A percentile compares a stretch with the other conserved stretches of the same genome.
These are phyloP conservation scores for Phaenicophaeus curvirostris DNA, from an alignment of 2,797 vertebrate genomes.

Conservation along the genomic window DNA sequence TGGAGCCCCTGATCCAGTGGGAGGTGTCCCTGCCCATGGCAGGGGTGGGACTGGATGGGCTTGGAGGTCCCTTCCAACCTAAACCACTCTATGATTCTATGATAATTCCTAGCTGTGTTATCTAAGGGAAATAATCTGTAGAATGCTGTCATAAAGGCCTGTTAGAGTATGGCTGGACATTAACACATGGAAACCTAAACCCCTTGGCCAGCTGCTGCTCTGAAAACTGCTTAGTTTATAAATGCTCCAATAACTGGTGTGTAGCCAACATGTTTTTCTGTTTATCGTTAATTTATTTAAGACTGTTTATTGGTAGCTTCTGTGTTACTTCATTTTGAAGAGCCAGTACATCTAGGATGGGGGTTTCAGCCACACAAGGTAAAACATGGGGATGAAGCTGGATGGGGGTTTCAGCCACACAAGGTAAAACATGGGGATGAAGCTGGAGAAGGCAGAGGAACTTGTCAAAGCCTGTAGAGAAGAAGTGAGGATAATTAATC, in stretches of 20 bases:
- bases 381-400: not conserved
- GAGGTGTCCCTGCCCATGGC: too few relatives aligned
- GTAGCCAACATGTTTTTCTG: not conserved
- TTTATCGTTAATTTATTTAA: not conserved
- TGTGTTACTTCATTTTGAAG: not conserved
- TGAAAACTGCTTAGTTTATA: not conserved
- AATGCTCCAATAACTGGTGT: not conserved
- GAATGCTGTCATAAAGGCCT: not conserved
- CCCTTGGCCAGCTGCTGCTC: not conserved
- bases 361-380: not conserved
- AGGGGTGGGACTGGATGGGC: too few relatives aligned
- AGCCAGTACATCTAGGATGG: not conserved
- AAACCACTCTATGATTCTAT: too few relatives aligned
- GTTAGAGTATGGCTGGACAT: not conserved
- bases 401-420: not conserved
- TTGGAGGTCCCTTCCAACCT: too few relatives aligned
- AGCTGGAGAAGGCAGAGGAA: slow-evolving; percentile 20
- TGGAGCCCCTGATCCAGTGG: too few relatives aligned
- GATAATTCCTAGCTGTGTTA: not conserved
- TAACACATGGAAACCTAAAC: not conserved
- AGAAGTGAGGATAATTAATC: slow-evolving; percentile 50
- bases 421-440: not conserved
- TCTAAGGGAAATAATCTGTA: not conserved
- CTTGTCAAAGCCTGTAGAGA: slow-evolving; percentile 32
- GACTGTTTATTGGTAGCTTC: not conserved